phyloP scores from a whole-genome alignment of 2,113 vertebrate species.

The Callospermophilus lateralis region DNA sequence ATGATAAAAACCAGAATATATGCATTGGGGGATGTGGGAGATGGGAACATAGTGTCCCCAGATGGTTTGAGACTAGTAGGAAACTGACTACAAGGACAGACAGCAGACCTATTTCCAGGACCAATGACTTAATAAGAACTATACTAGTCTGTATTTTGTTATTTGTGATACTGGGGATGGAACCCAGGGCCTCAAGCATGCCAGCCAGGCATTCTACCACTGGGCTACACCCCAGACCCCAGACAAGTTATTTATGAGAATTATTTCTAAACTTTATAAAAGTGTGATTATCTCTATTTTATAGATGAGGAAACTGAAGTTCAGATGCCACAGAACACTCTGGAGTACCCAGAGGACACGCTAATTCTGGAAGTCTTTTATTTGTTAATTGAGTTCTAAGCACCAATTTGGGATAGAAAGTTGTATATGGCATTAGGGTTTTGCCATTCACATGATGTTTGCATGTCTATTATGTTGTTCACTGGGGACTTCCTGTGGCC shows the following conservation, averaged over 20 bases:
- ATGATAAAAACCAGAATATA: neutral
- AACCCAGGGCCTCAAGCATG: too few species aligned
- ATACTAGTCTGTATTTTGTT: neutral
- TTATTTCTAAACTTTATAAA: constrained; percentile 13
- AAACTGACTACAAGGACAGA: neutral
- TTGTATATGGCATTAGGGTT: neutral
- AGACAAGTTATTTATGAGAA: neutral
- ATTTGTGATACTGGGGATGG: too few species aligned
- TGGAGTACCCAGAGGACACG: neutral
- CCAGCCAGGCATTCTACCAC: too few species aligned
- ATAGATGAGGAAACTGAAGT: neutral
- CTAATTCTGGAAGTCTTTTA: neutral
- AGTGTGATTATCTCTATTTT: neutral
- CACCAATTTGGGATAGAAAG: neutral
- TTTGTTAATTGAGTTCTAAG: neutral
- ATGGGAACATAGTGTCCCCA: neutral
- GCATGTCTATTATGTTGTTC: neutral
- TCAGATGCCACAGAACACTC: neutral
- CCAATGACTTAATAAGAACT: neutral
- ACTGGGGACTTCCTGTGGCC: neutral
- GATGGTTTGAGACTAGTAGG: neutral
- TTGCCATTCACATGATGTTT: neutral
- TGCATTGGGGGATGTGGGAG: neutral
- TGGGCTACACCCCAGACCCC: too few species aligned
- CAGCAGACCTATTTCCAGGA: neutral